Base-by-base conservation (phyloP, 2,113 vertebrate species). In the Phycodurus eques region DNA sequence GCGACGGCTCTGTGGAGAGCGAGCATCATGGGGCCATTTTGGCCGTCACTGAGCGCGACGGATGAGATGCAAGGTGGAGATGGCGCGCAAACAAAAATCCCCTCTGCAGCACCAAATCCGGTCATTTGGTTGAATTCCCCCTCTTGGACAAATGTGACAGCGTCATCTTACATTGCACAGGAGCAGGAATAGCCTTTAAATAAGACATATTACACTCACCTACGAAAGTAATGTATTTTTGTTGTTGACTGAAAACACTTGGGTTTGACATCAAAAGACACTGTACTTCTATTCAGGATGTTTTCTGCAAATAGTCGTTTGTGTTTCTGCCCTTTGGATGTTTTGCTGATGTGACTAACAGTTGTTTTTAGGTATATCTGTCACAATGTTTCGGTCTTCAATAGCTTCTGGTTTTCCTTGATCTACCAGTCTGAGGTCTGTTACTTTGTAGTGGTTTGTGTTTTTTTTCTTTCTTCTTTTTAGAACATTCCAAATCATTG, bases 21-120 rank as follows among this genome's bases (percentile, higher is more conserved):
- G 83, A 81, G 85, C 88, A 82, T 87, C 90, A 77, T 57, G 2
- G 85, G 84, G 86, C 85, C 87, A 91, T 90, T 93, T 92, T 83
- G 79, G 80, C 90, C 87, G 92, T 92, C 91, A 90, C 88, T 27
- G 75, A 83, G 85, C 84, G 87, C 92, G 77, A 91, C 88, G 92
- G 93, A 93, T 91, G 85, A 93, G 84, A 84, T 66, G 53, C 20
- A 74, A 80, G 72, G 83, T 54, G 75, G 72, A 85, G 79, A 81
- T 80, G 77, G 82, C 22, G 35, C 80, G 83, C 76, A 71, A 86
- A 80, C 87, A 87, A 85, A 66, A 27, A 22, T 27, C 84, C 76
- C 79, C 75, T 79, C 74, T 72, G 79, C 79, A 46, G 67, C 8
- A 6, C 71, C 71, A 80, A 78, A 82, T 84, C 67, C 59, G 59